These are phyloP conservation scores for Phaonia tiefii DNA, from an alignment of 2,888 invertebrate species.

Conservation along the genomic window DNA sequence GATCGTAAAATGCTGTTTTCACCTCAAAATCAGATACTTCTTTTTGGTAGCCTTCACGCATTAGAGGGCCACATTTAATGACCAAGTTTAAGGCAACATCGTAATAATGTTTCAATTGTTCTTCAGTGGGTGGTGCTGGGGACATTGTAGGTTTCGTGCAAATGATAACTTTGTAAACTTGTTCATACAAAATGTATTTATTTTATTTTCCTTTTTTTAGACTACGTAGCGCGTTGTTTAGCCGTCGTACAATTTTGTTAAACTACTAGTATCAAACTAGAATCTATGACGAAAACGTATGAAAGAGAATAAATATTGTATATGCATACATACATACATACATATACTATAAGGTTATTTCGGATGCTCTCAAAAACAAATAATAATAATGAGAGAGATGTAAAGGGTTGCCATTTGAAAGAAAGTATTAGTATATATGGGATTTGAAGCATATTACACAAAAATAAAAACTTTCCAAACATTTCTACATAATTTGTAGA, in stretches of 20 bases:
- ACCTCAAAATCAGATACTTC: constrained; percentile 75
- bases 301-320: constrained; percentile 37
- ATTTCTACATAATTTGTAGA: too few relatives aligned
- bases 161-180: constrained; percentile 26
- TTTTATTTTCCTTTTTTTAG: constrained; percentile 17
- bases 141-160: constrained; percentile 54
- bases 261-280: constrained; percentile 52
- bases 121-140: constrained; percentile 64
- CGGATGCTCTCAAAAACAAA: too few relatives aligned
- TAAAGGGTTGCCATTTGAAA: too few relatives aligned
- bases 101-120: constrained; percentile 75
- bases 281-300: constrained; percentile 2
- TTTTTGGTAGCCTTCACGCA: constrained; percentile 76
- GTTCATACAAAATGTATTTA: neutral
- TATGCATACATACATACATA: too few relatives aligned
- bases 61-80: constrained; percentile 76
- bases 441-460: too few relatives aligned
- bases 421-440: too few relatives aligned
- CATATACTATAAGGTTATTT: too few relatives aligned
- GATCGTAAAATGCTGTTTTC: constrained; percentile 85
- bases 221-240: constrained; percentile 41
- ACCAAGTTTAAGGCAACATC: constrained; percentile 76
- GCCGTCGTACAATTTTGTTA: constrained; percentile 36
- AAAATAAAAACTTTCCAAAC: too few relatives aligned
- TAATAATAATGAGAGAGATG: neutral